Evolutionary conservation across 2,888 invertebrate genomes (phyloP).

Genomic region (Meiosimyza platycephala): DNA sequence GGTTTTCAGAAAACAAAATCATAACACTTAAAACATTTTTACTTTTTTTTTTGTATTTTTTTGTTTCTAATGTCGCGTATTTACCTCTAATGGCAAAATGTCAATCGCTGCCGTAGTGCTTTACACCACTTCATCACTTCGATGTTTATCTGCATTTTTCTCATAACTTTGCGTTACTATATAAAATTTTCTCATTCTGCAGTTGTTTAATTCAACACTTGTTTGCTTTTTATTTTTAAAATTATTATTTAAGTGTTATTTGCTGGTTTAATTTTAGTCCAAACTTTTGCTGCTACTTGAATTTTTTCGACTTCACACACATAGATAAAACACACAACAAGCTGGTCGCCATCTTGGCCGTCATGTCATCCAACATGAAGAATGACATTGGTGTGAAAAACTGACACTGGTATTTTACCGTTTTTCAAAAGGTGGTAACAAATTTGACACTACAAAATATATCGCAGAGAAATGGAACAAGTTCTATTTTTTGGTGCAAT

Average conservation of each 20-base stretch:
- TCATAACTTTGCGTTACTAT: conserved; percentile 25
- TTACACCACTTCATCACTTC: conserved; percentile 33
- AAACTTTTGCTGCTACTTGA: conserved; percentile 23
- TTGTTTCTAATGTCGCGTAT: conserved; percentile 48
- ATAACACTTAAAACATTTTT: conserved; percentile 3
- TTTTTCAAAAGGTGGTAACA: too few relatives aligned
- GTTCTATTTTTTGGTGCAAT: too few relatives aligned
- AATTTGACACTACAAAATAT: too few relatives aligned
- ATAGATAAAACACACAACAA: conserved; percentile 42
- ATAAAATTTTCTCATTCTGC: conserved; percentile 16
- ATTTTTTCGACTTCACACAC: conserved; percentile 53
- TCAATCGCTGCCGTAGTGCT: conserved; percentile 52
- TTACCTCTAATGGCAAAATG: conserved; percentile 60
- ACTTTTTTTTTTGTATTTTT: conserved; percentile 24
- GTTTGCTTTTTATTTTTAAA: too few relatives aligned
- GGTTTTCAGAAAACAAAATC: conserved; percentile 1
- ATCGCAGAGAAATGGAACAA: too few relatives aligned
- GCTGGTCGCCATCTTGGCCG: conserved; percentile 44
- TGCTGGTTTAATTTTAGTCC: background rate
- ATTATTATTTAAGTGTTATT: background rate
- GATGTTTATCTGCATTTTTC: conserved; percentile 40
- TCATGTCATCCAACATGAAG: too few relatives aligned
- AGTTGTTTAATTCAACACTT: background rate
- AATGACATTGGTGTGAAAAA: too few relatives aligned
- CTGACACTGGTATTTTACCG: too few relatives aligned